phyloP scores from a whole-genome alignment of 2,888 invertebrate genomes.

The Andrena trimmerana region DNA sequence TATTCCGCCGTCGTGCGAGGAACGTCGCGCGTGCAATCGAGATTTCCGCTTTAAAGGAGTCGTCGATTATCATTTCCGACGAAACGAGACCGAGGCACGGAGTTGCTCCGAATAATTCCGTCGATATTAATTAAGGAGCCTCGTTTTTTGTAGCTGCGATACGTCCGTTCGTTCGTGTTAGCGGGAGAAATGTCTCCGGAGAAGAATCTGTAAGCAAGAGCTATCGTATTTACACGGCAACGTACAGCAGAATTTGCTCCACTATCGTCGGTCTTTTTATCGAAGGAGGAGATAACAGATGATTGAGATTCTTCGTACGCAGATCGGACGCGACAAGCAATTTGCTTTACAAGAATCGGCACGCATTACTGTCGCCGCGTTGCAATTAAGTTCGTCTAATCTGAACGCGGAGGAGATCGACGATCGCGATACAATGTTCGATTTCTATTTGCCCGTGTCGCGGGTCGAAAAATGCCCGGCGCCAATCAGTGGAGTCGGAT shows the following conservation, averaged over 20 bases:
- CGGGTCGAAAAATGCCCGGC: neutral
- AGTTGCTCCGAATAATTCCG: neutral
- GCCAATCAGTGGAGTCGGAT: conserved; percentile 30
- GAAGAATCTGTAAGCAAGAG: too few relatives aligned
- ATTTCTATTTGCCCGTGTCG: neutral
- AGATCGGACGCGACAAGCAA: neutral
- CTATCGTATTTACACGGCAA: too few relatives aligned
- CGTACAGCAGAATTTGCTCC: neutral
- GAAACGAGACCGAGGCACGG: neutral
- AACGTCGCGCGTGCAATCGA: neutral
- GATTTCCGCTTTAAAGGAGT: neutral
- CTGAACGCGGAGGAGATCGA: conserved; percentile 1
- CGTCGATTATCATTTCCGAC: conserved; percentile 4
- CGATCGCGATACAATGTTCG: neutral
- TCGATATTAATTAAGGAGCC: neutral
- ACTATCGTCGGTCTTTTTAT: neutral
- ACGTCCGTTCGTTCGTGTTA: neutral
- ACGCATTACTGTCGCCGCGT: conserved; percentile 38
- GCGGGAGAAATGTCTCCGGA: too few relatives aligned
- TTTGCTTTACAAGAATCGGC: conserved; percentile 21
- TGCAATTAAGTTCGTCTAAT: conserved; percentile 38
- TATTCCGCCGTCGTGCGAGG: neutral
- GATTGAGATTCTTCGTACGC: neutral
- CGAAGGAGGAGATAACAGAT: neutral
- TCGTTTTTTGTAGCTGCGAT: neutral